phyloP scores from a whole-genome alignment of 2,113 vertebrate genomes.

The Corynorhinus townsendii region DNA sequence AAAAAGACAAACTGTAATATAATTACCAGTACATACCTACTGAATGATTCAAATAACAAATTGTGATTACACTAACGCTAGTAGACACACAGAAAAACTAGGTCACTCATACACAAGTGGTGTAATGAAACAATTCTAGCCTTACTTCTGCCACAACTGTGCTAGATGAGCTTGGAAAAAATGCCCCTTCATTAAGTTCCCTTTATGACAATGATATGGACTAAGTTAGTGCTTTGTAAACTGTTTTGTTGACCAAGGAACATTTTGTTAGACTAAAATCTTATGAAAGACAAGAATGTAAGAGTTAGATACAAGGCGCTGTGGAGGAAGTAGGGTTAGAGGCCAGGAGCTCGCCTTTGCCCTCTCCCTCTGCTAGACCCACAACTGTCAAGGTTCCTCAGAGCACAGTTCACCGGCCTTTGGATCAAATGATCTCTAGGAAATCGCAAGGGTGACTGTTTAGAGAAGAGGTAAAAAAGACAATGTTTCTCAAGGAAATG shows the following conservation, averaged over 20 bases:
- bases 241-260: neutral
- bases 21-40: neutral
- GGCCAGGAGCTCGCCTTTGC: neutral
- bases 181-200: neutral
- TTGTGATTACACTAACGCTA: neutral
- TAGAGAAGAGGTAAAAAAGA: neutral
- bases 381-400: neutral
- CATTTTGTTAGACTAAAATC: neutral
- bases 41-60: neutral
- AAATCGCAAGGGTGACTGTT: neutral
- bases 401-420: neutral
- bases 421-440: neutral
- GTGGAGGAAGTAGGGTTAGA: neutral
- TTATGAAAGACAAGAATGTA: neutral
- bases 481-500: neutral
- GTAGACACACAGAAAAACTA: neutral
- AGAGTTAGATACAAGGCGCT: neutral
- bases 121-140: neutral
- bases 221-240: neutral
- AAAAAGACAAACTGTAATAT: neutral
- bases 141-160: neutral
- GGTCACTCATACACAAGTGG: neutral
- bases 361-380: accelerated
- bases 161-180: neutral
- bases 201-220: neutral